Percentiles rank a stretch among this genome's conserved stretches.
These are phyloP conservation scores for Conops quadrifasciatus DNA, from an alignment of 2,888 invertebrate genomes.

Conservation along the genomic window DNA sequence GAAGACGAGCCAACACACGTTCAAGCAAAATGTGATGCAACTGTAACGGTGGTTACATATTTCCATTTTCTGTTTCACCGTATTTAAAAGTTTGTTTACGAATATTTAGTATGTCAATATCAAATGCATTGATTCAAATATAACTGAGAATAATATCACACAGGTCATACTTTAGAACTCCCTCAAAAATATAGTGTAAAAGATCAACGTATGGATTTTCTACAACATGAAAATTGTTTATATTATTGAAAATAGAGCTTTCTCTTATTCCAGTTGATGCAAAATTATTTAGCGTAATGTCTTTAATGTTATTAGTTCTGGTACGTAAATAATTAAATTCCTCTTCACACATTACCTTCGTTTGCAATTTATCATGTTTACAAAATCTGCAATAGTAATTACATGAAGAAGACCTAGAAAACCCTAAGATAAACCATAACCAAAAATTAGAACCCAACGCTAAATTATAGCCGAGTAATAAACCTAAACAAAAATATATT, in stretches of 20 bases:
- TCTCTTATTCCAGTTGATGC: slow-evolving; percentile 20
- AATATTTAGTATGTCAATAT: slow-evolving; percentile 29
- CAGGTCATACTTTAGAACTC: slow-evolving; percentile 25
- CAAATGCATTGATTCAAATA: slow-evolving; percentile 24
- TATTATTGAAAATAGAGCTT: slow-evolving; percentile 29
- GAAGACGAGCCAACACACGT: no score
- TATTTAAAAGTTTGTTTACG: slow-evolving; percentile 32
- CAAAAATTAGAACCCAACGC: slow-evolving; percentile 18
- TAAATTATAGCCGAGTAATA: slow-evolving; percentile 34
- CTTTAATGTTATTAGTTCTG: slow-evolving; percentile 9
- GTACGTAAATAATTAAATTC: slow-evolving; percentile 14
- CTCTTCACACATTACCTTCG: neutral
- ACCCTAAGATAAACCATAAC: slow-evolving; percentile 32
- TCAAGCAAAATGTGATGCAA: no score
- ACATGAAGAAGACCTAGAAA: slow-evolving; percentile 25
- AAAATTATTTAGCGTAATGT: neutral
- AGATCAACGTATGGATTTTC: neutral
- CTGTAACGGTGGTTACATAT: slow-evolving; percentile 9
- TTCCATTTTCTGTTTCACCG: slow-evolving; percentile 23
- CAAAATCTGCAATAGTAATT: slow-evolving; percentile 31
- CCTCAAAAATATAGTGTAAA: neutral
- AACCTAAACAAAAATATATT: slow-evolving; percentile 30
- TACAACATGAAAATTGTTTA: slow-evolving; percentile 15
- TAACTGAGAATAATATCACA: slow-evolving; percentile 19
- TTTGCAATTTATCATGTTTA: slow-evolving; percentile 21